Percentiles rank a stretch among this genome's conserved stretches.
Conservation (phyloP, 2,888 invertebrate genomes). For the Andrena fulva region DNA sequence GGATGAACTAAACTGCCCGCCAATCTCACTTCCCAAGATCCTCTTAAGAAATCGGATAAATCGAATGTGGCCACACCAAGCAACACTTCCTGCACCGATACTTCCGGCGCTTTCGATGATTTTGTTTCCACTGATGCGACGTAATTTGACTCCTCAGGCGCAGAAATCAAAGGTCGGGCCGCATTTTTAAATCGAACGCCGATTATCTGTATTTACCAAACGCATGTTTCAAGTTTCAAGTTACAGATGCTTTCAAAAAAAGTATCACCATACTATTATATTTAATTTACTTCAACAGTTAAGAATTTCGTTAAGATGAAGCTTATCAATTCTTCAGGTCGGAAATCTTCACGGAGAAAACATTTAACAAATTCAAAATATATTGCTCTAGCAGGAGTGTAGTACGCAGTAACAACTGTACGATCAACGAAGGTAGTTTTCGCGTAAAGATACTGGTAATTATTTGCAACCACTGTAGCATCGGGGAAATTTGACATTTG, state of each 20-base stretch:
- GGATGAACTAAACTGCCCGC: slow-evolving; percentile 37
- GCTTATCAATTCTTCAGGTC: slow-evolving; percentile 38
- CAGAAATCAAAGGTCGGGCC: too few species aligned
- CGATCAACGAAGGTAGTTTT: slow-evolving; percentile 38
- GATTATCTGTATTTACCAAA: slow-evolving; percentile 33
- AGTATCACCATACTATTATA: not conserved
- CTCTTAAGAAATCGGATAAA: slow-evolving; percentile 48
- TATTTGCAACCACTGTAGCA: slow-evolving; percentile 9
- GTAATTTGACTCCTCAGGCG: too few species aligned
- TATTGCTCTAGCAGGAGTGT: slow-evolving; percentile 21
- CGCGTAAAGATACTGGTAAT: slow-evolving; percentile 38
- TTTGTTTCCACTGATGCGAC: not conserved
- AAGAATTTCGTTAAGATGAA: slow-evolving; percentile 39
- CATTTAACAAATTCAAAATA: slow-evolving; percentile 48
- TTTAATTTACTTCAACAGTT: slow-evolving; percentile 30
- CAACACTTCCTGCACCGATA: slow-evolving; percentile 26
- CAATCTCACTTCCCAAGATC: slow-evolving; percentile 46
- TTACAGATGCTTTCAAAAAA: not conserved
- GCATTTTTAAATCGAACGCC: slow-evolving; percentile 22
- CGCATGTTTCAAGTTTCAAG: not conserved
- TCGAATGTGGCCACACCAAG: slow-evolving; percentile 46
- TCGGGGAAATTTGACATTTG: slow-evolving; percentile 47
- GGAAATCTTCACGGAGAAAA: slow-evolving; percentile 42
- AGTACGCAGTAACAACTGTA: slow-evolving; percentile 34
- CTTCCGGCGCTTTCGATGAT: not conserved